Evolutionary conservation across 2,113 vertebrate species (phyloP).

Genomic region (Cheilinus undulatus): DNA sequence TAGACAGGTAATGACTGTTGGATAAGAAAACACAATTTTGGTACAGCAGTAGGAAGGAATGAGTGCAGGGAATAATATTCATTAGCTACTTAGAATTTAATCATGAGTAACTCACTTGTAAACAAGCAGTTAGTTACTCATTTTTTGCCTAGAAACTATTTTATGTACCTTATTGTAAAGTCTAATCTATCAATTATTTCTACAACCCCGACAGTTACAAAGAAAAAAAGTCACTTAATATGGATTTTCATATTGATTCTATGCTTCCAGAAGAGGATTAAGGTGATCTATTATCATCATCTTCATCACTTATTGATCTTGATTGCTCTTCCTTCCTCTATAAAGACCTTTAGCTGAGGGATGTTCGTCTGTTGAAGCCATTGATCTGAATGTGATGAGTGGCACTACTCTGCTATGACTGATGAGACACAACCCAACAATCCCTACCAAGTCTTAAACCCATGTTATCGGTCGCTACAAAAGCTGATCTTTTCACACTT

Average conservation of each 20-base stretch:
- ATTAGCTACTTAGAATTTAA: no score
- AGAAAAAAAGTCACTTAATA: neutral
- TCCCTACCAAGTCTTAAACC: neutral
- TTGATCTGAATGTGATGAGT: conserved; percentile 18
- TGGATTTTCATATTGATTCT: conserved; percentile 11
- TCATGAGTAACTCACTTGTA: no score
- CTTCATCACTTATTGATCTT: conserved; percentile 2
- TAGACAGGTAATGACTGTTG: no score
- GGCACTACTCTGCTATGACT: neutral
- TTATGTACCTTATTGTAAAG: no score
- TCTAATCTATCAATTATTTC: neutral
- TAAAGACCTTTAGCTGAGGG: neutral
- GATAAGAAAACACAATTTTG: no score
- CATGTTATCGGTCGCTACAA: no score
- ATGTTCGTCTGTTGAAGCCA: neutral
- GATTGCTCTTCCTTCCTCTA: neutral
- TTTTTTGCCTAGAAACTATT: no score
- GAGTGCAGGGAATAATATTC: no score
- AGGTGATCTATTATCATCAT: neutral
- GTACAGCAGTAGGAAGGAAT: no score
- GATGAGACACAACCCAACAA: neutral
- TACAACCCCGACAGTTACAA: neutral
- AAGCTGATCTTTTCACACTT: neutral
- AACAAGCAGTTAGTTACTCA: no score
- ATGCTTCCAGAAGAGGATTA: conserved; percentile 3